Conservation (phyloP, 1,140 invertebrate species). For the Holcopasites calliopsidis region DNA sequence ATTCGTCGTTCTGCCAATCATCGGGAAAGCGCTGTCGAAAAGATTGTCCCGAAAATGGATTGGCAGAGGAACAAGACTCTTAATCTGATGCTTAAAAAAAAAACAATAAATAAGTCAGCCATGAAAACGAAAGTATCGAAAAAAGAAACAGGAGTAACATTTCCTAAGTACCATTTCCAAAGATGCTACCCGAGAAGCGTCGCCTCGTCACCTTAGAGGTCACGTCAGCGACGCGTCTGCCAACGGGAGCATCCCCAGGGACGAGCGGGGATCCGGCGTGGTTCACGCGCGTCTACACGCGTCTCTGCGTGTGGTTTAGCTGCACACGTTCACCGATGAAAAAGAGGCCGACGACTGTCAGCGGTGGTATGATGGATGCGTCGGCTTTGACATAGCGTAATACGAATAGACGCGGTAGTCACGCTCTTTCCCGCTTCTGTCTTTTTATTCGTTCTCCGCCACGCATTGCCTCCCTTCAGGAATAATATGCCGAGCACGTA, state of each 20-base stretch:
- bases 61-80: neutral
- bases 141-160: constrained; percentile 30
- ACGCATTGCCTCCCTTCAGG: neutral
- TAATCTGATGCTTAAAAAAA: too few species aligned
- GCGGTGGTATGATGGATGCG: constrained; percentile 69
- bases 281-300: neutral
- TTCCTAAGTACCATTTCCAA: constrained; percentile 37
- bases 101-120: too few species aligned
- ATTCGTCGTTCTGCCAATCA: constrained; percentile 8
- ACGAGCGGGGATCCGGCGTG: constrained; percentile 27
- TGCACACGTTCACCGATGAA: neutral
- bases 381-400: constrained; percentile 69
- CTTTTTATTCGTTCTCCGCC: neutral
- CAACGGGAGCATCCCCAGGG: constrained; percentile 45
- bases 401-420: constrained; percentile 61
- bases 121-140: constrained; percentile 36
- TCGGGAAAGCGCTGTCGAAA: neutral
- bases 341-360: constrained; percentile 45
- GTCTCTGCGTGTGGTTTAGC: neutral
- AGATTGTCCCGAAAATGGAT: too few species aligned
- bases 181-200: constrained; percentile 44
- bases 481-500: constrained; percentile 42
- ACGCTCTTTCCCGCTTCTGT: neutral
- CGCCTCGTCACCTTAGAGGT: constrained; percentile 51
- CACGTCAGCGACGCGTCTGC: constrained; percentile 54